Percentiles rank a stretch among this genome's conserved stretches.
Conservation (phyloP, 2,888 invertebrate species). For the Drosophila villosipedis region DNA sequence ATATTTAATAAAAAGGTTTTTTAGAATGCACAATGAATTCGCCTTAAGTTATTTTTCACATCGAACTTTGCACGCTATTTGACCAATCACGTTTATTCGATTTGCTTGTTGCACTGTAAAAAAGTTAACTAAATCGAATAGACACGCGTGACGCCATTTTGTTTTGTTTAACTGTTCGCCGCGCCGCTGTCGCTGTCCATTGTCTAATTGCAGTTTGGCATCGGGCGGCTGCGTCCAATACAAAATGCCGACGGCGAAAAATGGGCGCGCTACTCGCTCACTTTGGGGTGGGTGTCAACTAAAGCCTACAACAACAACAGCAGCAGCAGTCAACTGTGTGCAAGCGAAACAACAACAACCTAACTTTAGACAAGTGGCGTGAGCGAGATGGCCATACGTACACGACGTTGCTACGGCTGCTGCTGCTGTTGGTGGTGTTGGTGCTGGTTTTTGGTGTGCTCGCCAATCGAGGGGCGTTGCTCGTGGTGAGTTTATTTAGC, state of each 20-base stretch:
- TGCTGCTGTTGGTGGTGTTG: background rate
- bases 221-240: constrained; percentile 55
- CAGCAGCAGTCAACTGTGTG: background rate
- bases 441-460: constrained; percentile 23
- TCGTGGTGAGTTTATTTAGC: constrained; percentile 47
- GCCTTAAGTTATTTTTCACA: background rate
- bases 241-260: constrained; percentile 73
- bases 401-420: background rate
- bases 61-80: background rate
- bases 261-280: constrained; percentile 58
- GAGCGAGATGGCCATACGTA: constrained; percentile 29
- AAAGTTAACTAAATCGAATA: constrained; percentile 24
- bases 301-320: constrained; percentile 10
- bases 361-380: constrained; percentile 8
- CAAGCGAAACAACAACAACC: constrained; percentile 13
- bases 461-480: constrained; percentile 33
- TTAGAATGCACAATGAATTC: background rate
- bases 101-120: constrained; percentile 1
- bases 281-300: constrained; percentile 54
- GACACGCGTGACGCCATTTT: constrained; percentile 53
- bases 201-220: constrained; percentile 54
- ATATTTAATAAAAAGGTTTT: background rate
- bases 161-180: constrained; percentile 32
- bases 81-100: background rate
- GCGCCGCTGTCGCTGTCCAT: constrained; percentile 29